Evolutionary conservation across 2,113 vertebrate species (phyloP).

Genomic region (Petaurus breviceps): DNA sequence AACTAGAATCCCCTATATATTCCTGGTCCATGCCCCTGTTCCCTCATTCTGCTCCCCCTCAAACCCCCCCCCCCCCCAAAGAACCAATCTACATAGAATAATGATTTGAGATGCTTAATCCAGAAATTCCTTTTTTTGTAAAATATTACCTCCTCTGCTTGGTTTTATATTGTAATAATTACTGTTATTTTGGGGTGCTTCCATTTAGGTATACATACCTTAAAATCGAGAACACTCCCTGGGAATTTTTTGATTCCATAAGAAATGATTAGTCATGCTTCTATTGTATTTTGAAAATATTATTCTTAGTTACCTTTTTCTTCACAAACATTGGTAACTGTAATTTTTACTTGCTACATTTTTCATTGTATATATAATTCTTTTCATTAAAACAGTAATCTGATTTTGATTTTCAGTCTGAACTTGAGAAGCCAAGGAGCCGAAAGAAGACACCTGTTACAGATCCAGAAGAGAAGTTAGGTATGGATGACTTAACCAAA

Average conservation of each 20-base stretch:
- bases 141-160: background rate
- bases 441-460: constrained; percentile 90
- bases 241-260: constrained; percentile 29
- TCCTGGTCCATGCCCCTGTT: background rate
- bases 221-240: constrained; percentile 11
- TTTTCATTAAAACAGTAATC: constrained; percentile 57
- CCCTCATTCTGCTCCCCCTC: background rate
- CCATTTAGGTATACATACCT: background rate
- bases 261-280: constrained; percentile 9
- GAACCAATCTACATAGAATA: background rate
- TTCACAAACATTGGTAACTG: background rate
- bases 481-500: constrained; percentile 87
- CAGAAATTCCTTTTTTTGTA: constrained; percentile 3
- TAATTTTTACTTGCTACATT: constrained; percentile 39
- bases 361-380: constrained; percentile 29
- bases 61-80: fast-evolving
- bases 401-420: constrained; percentile 82
- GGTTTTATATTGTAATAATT: constrained; percentile 24
- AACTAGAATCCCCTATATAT: background rate
- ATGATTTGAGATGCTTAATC: background rate
- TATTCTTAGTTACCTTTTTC: constrained; percentile 19
- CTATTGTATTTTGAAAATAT: background rate
- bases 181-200: constrained; percentile 14
- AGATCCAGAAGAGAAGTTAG: constrained; percentile 88
- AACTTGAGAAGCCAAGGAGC: constrained; percentile 93